These are phyloP conservation scores for Elachura formosa DNA, from an alignment of 2,113 vertebrate genomes.

Conservation along the genomic window DNA sequence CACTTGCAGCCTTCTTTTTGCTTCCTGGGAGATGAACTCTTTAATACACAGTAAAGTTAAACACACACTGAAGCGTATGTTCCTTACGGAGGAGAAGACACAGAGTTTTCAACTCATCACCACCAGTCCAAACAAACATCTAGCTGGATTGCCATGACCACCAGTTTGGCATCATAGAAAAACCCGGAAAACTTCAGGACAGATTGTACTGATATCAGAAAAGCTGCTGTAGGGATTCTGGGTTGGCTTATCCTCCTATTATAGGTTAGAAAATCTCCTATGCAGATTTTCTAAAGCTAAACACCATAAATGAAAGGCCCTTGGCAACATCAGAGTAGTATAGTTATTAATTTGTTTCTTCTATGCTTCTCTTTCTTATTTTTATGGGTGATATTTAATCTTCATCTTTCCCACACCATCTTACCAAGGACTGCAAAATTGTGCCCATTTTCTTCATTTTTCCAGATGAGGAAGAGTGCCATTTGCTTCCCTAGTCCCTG, in stretches of 20 bases:
- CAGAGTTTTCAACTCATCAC: neutral
- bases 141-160: neutral
- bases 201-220: neutral
- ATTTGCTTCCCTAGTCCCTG: neutral
- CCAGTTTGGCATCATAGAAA: neutral
- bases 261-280: neutral
- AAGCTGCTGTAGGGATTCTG: neutral
- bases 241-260: neutral
- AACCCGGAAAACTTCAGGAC: neutral
- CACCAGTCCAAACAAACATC: neutral
- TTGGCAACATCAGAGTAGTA: neutral
- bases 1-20: neutral
- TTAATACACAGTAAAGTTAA: accelerated
- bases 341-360: neutral
- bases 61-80: neutral
- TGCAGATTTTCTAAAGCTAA: neutral
- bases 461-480: neutral
- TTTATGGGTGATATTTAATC: neutral
- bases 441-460: neutral
- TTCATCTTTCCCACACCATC: neutral
- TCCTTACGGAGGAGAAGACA: neutral
- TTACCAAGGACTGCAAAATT: neutral
- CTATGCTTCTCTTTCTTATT: neutral
- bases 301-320: neutral
- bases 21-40: neutral